Evolutionary conservation across 2,797 vertebrate genomes (phyloP).

Genomic region (Momotus momota): DNA sequence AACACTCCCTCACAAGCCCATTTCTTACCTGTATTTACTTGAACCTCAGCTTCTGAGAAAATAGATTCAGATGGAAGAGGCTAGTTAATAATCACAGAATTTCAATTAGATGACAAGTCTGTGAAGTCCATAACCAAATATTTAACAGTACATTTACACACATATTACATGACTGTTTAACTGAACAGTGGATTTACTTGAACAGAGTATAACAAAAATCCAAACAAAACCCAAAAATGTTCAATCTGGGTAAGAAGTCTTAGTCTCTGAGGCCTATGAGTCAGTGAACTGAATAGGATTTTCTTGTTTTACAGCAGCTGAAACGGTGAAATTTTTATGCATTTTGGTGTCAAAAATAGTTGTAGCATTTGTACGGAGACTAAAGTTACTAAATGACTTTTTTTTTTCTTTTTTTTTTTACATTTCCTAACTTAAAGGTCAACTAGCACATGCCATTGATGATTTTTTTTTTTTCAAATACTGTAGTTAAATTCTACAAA

Average conservation of each 20-base stretch:
- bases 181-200: neutral
- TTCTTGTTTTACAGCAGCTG: neutral
- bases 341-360: neutral
- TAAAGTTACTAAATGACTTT: slow-evolving; percentile 22
- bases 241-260: neutral
- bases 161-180: neutral
- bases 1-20: neutral
- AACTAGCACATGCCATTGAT: slow-evolving; percentile 57
- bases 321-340: neutral
- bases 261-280: neutral
- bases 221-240: neutral
- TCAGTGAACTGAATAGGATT: neutral
- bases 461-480: slow-evolving; percentile 38
- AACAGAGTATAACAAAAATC: neutral
- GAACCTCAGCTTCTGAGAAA: neutral
- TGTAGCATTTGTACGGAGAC: neutral
- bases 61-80: neutral
- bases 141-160: neutral
- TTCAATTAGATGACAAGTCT: neutral
- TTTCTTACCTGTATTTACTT: neutral
- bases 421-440: slow-evolving; percentile 62
- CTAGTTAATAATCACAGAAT: neutral
- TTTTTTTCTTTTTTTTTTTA: slow-evolving; percentile 1
- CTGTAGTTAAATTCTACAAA: slow-evolving; percentile 67
- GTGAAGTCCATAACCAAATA: neutral